phyloP scores from a whole-genome alignment of 2,888 invertebrate genomes.

The Fragum sueziense region DNA sequence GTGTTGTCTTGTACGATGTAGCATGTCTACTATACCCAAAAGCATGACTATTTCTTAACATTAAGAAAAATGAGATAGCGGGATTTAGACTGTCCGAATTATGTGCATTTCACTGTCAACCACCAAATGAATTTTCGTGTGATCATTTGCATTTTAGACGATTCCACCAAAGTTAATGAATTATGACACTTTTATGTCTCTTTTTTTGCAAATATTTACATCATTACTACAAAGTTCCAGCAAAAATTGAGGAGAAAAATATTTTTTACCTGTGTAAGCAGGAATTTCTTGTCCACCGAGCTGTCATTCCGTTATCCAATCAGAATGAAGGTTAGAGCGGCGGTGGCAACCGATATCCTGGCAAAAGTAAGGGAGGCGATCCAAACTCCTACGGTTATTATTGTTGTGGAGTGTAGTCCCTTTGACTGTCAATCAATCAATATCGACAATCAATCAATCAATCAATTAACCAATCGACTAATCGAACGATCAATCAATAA shows the following conservation, averaged over 20 bases:
- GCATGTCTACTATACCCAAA: no score
- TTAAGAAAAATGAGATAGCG: no score
- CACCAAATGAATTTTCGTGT: no score
- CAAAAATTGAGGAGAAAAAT: background rate
- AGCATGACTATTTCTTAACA: no score
- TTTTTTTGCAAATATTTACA: no score
- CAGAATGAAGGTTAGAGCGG: conserved; percentile 33
- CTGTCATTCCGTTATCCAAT: conserved; percentile 26
- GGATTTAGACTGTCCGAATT: no score
- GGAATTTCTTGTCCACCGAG: conserved; percentile 17
- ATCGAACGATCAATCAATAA: background rate
- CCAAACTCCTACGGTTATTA: background rate
- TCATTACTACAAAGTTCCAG: no score
- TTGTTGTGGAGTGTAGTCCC: background rate
- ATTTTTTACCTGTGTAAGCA: conserved; percentile 27
- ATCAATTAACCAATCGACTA: background rate
- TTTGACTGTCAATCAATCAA: background rate
- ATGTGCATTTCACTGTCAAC: no score
- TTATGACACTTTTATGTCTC: no score
- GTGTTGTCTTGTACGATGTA: no score
- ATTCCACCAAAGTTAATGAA: no score
- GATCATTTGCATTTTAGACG: no score
- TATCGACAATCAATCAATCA: background rate
- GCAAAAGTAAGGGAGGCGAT: background rate
- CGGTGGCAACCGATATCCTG: conserved; percentile 50